Evolutionary conservation across 2,888 invertebrate species (phyloP).

Genomic region (Norana najaformis): DNA sequence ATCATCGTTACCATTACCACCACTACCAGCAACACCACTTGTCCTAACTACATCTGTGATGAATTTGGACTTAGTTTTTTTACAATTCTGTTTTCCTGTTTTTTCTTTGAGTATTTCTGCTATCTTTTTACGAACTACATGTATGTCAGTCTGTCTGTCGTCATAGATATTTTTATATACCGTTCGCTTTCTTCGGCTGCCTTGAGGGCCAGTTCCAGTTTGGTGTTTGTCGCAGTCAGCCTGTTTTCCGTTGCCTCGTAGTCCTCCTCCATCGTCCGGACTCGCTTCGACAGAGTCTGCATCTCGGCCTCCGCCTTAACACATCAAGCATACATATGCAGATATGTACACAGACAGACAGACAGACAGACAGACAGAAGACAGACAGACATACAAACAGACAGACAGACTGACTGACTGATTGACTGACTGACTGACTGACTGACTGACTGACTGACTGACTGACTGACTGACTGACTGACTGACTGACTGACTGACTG

Average conservation of each 20-base stretch:
- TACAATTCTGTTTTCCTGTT: no score
- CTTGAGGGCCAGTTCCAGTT: slow-evolving; percentile 36
- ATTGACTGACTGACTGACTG: no score
- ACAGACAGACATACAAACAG: not conserved
- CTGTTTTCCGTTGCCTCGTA: slow-evolving; percentile 35
- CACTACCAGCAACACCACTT: no score
- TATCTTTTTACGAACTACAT: no score
- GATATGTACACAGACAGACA: not conserved
- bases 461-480: no score
- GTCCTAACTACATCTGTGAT: no score
- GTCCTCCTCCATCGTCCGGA: slow-evolving; percentile 35
- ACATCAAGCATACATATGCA: not conserved
- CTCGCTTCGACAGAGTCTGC: slow-evolving; percentile 32
- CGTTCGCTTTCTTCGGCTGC: slow-evolving; percentile 37
- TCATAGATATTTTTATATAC: not conserved
- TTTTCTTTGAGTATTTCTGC: no score
- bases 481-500: no score
- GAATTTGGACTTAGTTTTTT: no score
- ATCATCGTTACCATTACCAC: no score
- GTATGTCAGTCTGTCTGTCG: not conserved
- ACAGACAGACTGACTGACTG: not conserved
- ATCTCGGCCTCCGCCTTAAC: slow-evolving; percentile 34
- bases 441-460: no score
- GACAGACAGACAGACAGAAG: not conserved
- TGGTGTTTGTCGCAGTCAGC: slow-evolving; percentile 28